A percentile compares a stretch with the other conserved stretches of the same genome.
phyloP scores from a whole-genome alignment of 2,113 vertebrate species.

The Bothrops jararaca region DNA sequence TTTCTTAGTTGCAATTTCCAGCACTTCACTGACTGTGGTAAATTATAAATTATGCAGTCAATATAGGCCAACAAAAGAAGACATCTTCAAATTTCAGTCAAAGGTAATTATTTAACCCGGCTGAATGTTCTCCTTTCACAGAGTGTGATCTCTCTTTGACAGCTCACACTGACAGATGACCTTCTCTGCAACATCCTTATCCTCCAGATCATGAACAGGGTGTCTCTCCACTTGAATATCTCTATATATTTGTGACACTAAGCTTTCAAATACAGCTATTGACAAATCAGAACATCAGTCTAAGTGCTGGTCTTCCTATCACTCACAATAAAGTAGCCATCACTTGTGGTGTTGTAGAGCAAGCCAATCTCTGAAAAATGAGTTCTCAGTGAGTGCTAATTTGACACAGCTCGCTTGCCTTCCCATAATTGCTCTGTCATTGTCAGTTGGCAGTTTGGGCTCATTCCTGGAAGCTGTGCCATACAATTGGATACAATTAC shows the following conservation, averaged over 20 bases:
- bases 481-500: constrained; percentile 99
- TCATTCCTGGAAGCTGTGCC: constrained; percentile 86
- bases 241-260: constrained; percentile 88
- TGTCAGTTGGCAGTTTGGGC: constrained; percentile 93
- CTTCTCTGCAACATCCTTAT: constrained; percentile 86
- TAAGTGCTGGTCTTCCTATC: constrained; percentile 85
- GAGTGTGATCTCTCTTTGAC: constrained; percentile 90
- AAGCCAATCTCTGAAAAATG: constrained; percentile 90
- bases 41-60: constrained; percentile 98
- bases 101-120: constrained; percentile 95
- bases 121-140: constrained; percentile 84
- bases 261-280: constrained; percentile 87
- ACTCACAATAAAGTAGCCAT: constrained; percentile 97
- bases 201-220: constrained; percentile 81
- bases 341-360: constrained; percentile 85
- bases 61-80: constrained; percentile 97
- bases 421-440: constrained; percentile 99
- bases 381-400: constrained; percentile 93
- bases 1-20: constrained; percentile 76
- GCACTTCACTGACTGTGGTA: constrained; percentile 81
- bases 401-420: constrained; percentile 99
- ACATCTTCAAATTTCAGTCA: constrained; percentile 97
- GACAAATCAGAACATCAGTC: constrained; percentile 89
- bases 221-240: constrained; percentile 83
- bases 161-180: constrained; percentile 97